Percentiles rank a stretch among this genome's conserved stretches.
Evolutionary conservation across 2,113 vertebrate genomes (phyloP).

Genomic region (Dicentrarchus labrax): DNA sequence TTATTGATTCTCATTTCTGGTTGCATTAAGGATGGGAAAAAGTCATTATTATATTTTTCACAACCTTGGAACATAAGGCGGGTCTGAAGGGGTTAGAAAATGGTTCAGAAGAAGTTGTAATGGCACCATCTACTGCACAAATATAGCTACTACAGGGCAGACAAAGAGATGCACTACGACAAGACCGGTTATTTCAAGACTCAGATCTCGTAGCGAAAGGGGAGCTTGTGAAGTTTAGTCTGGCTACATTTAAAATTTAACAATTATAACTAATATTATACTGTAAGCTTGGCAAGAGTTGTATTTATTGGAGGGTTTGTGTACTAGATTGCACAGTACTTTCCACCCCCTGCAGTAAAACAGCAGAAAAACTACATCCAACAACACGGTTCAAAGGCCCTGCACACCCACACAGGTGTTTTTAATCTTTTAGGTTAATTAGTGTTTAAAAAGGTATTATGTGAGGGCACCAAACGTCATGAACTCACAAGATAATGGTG

Average conservation of each 20-base stretch:
- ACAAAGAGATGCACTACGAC: background rate
- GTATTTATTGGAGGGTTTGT: background rate
- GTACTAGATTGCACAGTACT: background rate
- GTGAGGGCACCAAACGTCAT: background rate
- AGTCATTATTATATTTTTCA: no score
- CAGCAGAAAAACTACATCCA: background rate
- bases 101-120: background rate
- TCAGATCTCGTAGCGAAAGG: background rate
- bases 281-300: background rate
- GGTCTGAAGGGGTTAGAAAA: no score
- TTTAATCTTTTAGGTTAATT: background rate
- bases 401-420: background rate
- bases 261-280: background rate
- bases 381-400: background rate
- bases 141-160: slow-evolving; percentile 19
- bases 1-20: no score
- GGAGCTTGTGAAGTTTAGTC: background rate
- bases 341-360: background rate
- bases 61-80: no score
- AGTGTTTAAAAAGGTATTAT: background rate
- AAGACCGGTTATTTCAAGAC: background rate
- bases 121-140: slow-evolving; percentile 52
- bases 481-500: background rate
- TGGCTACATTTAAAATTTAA: background rate
- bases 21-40: no score